A percentile compares a stretch with the other conserved stretches of the same genome.
Evolutionary conservation across 1,140 invertebrate species (phyloP).

Genomic region (Drosophila sulfurigaster): DNA sequence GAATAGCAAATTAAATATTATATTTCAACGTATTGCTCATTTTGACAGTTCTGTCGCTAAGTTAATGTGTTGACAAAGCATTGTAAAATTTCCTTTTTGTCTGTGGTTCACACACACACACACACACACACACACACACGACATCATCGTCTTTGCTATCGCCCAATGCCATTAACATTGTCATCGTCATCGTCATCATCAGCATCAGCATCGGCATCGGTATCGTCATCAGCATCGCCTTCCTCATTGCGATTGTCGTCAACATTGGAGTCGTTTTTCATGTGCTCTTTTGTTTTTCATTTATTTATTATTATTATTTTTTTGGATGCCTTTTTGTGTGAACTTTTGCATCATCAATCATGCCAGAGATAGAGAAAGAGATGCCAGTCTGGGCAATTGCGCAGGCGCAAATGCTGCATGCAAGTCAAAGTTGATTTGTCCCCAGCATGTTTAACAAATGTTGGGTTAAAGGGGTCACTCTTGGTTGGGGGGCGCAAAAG

Average conservation of each 20-base stretch:
- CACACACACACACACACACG: neutral
- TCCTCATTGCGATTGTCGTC: conserved; percentile 32
- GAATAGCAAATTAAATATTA: no score
- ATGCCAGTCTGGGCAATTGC: conserved; percentile 26
- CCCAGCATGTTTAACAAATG: conserved; percentile 32
- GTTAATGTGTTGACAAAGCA: conserved; percentile 44
- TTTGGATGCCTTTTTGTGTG: conserved; percentile 38
- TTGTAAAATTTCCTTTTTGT: conserved; percentile 25
- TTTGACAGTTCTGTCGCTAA: conserved; percentile 33
- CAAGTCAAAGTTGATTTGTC: conserved; percentile 38
- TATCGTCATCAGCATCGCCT: conserved; percentile 14
- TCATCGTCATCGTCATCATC: neutral
- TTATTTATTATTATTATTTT: conserved; percentile 29
- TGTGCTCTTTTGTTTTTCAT: conserved; percentile 37
- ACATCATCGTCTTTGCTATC: neutral
- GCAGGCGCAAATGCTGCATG: conserved; percentile 62
- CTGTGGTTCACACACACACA: conserved; percentile 37
- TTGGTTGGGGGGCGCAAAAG: no score
- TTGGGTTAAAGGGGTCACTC: conserved; percentile 2
- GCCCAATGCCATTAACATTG: no score
- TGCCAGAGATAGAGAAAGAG: conserved; percentile 4
- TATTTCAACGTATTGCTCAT: neutral
- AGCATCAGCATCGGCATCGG: conserved; percentile 14
- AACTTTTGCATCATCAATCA: conserved; percentile 63
- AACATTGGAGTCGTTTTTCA: conserved; percentile 48